Conservation (phyloP, 2,888 invertebrate genomes). For the Apodemia hepburni region DNA sequence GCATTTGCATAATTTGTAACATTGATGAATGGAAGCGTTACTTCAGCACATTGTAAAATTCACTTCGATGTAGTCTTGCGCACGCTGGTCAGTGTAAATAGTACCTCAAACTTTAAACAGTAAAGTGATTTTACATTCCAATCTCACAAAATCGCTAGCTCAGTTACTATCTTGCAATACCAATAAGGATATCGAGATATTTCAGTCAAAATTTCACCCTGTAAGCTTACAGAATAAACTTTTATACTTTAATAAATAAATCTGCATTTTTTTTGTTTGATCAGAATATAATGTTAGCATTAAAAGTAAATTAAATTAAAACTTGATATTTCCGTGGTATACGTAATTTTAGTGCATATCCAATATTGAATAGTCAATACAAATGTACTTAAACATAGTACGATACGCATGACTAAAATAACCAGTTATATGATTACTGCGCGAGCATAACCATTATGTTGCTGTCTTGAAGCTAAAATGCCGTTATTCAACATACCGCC, state of each 20-base stretch:
- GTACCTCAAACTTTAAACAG: neutral
- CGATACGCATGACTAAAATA: too few relatives aligned
- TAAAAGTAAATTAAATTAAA: slow-evolving; percentile 1
- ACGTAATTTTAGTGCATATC: too few relatives aligned
- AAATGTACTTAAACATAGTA: too few relatives aligned
- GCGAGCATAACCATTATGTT: too few relatives aligned
- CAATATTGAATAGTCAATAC: too few relatives aligned
- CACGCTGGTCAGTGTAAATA: neutral
- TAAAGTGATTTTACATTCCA: neutral
- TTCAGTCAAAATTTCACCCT: slow-evolving; percentile 7
- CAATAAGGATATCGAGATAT: neutral
- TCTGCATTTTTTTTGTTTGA: neutral
- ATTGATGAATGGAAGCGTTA: neutral
- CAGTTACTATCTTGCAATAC: neutral
- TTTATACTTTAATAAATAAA: slow-evolving; percentile 8
- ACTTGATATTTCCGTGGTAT: neutral
- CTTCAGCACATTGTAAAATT: neutral
- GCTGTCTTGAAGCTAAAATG: too few relatives aligned
- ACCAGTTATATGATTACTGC: too few relatives aligned
- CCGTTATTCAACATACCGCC: too few relatives aligned
- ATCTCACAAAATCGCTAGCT: neutral
- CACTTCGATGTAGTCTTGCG: neutral
- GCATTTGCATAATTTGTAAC: too few relatives aligned
- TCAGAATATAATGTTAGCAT: slow-evolving; percentile 3
- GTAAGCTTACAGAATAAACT: slow-evolving; percentile 3